Conservation (phyloP, 2,113 vertebrate genomes). For the Acrocephalus kingi region DNA sequence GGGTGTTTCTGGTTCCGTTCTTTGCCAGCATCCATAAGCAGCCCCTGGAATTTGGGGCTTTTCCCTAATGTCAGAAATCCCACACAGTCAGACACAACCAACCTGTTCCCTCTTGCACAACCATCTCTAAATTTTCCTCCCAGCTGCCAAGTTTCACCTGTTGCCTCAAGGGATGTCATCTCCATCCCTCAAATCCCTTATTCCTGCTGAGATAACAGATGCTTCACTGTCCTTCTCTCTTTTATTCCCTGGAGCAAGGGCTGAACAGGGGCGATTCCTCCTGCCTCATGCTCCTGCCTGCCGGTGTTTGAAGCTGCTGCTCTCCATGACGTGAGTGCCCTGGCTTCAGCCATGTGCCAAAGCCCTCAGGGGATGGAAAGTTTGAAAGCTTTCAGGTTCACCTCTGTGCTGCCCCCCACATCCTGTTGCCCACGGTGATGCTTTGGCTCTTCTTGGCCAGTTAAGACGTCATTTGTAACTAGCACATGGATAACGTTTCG, state of each 20-base stretch:
- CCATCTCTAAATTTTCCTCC: neutral
- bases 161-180: neutral
- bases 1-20: neutral
- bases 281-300: neutral
- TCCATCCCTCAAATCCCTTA: neutral
- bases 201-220: neutral
- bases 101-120: neutral
- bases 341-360: neutral
- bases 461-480: neutral
- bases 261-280: neutral
- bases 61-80: neutral
- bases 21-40: neutral
- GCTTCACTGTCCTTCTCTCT: neutral
- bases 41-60: neutral
- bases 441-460: neutral
- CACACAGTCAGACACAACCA: neutral
- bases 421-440: neutral
- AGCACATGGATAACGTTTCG: neutral
- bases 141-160: neutral
- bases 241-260: neutral
- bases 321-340: rapidly evolving
- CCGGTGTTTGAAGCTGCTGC: rapidly evolving
- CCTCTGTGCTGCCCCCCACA: neutral
- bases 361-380: neutral
- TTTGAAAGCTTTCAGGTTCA: neutral